Percentiles rank a stretch among this genome's conserved stretches.
phyloP scores from a whole-genome alignment of 2,113 vertebrate genomes.

The Passer domesticus region DNA sequence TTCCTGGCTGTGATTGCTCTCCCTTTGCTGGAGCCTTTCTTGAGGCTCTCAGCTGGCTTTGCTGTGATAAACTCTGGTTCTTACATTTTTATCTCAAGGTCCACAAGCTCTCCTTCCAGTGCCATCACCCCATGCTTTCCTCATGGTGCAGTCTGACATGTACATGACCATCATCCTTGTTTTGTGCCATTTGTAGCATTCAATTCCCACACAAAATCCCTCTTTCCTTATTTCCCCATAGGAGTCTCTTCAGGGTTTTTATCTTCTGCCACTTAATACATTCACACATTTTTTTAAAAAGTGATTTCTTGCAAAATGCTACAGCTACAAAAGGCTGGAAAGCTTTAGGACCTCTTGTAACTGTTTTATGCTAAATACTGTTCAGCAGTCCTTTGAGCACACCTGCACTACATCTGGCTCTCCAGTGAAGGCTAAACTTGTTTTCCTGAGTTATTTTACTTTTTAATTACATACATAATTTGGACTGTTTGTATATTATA shows the following conservation, averaged over 20 bases:
- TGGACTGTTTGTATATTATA: not conserved
- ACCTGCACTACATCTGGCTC: slow-evolving; percentile 13
- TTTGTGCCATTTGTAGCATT: not conserved
- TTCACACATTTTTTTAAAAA: not conserved
- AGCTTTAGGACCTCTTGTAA: not conserved
- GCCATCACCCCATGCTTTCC: not conserved
- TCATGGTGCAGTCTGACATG: not conserved
- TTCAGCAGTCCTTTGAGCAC: not conserved
- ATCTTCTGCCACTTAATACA: not conserved
- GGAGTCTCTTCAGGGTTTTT: not conserved
- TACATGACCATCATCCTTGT: not conserved
- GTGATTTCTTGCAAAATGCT: not conserved
- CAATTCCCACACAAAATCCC: not conserved
- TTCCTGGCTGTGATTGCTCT: not conserved
- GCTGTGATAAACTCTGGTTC: not conserved
- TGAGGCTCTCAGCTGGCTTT: not conserved
- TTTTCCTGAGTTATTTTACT: not conserved
- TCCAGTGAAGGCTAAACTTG: not conserved
- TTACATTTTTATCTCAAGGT: not conserved
- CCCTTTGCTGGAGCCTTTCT: not conserved
- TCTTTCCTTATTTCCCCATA: not conserved
- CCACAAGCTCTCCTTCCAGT: not conserved
- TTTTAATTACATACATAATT: not conserved
- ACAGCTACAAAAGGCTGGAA: not conserved
- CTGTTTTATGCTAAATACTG: not conserved